These are phyloP conservation scores for Drosophila flavopinicola DNA, from an alignment of 2,888 invertebrate species.

Conservation along the genomic window DNA sequence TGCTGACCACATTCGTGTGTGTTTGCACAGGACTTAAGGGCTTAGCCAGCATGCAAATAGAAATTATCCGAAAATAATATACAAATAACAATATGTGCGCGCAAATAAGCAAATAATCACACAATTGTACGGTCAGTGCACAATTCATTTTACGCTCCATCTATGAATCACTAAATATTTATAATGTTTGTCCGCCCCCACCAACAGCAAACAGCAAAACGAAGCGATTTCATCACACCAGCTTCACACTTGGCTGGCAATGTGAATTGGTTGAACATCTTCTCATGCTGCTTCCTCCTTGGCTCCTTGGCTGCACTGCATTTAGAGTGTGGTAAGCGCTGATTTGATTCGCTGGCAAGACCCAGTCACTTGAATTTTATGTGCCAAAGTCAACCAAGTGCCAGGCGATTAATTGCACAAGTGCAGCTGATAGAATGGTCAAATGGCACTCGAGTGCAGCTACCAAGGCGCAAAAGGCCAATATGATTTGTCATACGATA, in stretches of 20 bases:
- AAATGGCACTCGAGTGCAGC: constrained; percentile 10
- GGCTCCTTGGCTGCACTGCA: constrained; percentile 25
- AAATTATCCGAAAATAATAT: constrained; percentile 53
- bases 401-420: constrained; percentile 69
- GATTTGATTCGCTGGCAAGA: constrained; percentile 10
- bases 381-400: constrained; percentile 60
- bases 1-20: background rate
- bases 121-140: constrained; percentile 61
- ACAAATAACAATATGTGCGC: constrained; percentile 50
- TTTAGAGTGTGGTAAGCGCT: constrained; percentile 1
- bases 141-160: constrained; percentile 47
- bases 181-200: constrained; percentile 19
- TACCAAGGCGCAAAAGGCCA: constrained; percentile 21
- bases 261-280: constrained; percentile 18
- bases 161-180: constrained; percentile 50
- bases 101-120: constrained; percentile 38
- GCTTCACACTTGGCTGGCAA: constrained; percentile 40
- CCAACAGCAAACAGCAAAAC: background rate
- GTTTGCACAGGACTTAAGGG: constrained; percentile 50
- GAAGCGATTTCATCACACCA: too few species aligned
- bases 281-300: constrained; percentile 17
- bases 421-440: constrained; percentile 30
- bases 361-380: constrained; percentile 62
- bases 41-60: constrained; percentile 63
- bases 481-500: constrained; percentile 12